phyloP scores from a whole-genome alignment of 2,113 vertebrate genomes.

The Empidonax alnorum region DNA sequence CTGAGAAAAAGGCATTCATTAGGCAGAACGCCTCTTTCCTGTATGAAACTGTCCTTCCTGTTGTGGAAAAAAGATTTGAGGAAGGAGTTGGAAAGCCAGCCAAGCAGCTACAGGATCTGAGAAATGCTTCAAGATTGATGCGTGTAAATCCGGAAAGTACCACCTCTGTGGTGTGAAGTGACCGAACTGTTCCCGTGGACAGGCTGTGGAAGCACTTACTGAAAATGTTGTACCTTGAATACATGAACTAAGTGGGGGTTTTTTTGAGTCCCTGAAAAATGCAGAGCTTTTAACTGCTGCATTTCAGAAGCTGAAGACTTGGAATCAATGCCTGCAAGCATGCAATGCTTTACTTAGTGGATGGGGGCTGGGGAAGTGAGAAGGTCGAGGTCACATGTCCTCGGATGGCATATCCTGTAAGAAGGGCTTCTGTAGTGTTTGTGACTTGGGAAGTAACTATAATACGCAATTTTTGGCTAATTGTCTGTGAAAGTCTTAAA shows the following conservation, averaged over 20 bases:
- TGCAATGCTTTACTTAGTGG: not conserved
- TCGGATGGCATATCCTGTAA: not conserved
- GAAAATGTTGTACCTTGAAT: not conserved
- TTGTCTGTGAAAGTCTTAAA: not conserved
- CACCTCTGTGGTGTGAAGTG: conserved; percentile 87
- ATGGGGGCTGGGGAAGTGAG: not conserved
- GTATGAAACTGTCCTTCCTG: conserved; percentile 94
- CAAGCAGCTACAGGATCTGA: conserved; percentile 94
- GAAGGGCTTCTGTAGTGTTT: not conserved
- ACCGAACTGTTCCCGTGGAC: not conserved
- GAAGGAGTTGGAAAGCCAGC: conserved; percentile 95
- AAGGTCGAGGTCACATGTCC: not conserved
- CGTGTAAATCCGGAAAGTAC: conserved; percentile 95
- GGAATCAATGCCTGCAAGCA: not conserved
- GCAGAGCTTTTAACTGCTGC: not conserved
- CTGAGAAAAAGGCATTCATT: conserved; percentile 93
- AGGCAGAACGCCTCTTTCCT: conserved; percentile 92
- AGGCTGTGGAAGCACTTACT: not conserved
- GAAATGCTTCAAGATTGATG: conserved; percentile 86
- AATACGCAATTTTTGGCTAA: not conserved
- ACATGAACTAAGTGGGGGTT: not conserved
- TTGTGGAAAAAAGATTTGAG: conserved; percentile 94
- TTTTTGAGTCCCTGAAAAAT: not conserved
- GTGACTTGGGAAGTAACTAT: not conserved
- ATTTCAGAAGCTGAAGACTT: not conserved